Base-by-base conservation (phyloP, 1,140 invertebrate species). In the Zelostemma sp. region DNA sequence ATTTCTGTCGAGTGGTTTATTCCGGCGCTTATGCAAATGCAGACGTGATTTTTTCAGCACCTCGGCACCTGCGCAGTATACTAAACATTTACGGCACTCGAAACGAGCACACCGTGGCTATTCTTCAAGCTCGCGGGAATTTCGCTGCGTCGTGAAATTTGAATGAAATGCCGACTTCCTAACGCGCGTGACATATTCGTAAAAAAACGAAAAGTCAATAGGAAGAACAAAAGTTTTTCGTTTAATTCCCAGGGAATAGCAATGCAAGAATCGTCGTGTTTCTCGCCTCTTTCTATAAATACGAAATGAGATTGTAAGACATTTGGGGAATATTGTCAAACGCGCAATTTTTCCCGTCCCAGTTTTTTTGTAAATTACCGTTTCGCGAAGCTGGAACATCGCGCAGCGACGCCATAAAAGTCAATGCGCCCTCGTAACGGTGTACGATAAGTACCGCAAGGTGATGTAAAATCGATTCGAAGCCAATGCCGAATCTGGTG, bases 11-110 rank as follows among this genome's bases (percentile, higher is more conserved):
- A 84, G 83, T 85, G 84, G 78, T 85, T 85, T 85, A 84, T 86
- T 81, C 81, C 79, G 79, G 76, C 81, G 83, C 81, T 86, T 85
- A 85, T 85, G 83, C 81, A 83, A 85, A 84, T 86, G 79, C 74
- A 77, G 82, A 85, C 83, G 84, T 85, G 84, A 85, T 84, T 84
- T 85, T 84, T 84, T 83, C 79, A 82, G 64, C 78, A 80, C 81
- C 77, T 82, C 80, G 46, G 58, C 75, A 78, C 76, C 76, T 78
- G 76, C 67, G 73, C 67, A 48, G 68, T 70, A 74, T 73, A 78
- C 74, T 78, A 78, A 78, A 78, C 76, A 78, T 78, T 78, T 76
- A 78, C 72, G 68, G 70, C 66, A 48, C 16, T 51, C 28, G 47
- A 19, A 51, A 60, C 48, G 57, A 58, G 56, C 46, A 19, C 35